These are phyloP conservation scores for Coptodon bakossiorum DNA, from an alignment of 2,113 vertebrate species.

Conservation along the genomic window DNA sequence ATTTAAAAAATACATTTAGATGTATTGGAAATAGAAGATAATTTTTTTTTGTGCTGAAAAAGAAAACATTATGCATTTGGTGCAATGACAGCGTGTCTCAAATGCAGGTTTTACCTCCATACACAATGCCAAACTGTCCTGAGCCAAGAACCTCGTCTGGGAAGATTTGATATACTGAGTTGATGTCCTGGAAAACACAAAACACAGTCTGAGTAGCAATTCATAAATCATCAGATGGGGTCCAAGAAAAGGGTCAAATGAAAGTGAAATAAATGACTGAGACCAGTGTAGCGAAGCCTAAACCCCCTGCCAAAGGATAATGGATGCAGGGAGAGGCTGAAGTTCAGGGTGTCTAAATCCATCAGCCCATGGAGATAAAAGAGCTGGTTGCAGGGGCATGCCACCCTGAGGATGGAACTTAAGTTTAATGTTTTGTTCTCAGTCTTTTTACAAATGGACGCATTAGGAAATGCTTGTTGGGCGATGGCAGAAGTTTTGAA, in stretches of 20 bases:
- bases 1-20: not conserved
- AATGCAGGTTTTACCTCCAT: conserved; percentile 80
- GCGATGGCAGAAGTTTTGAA: not conserved
- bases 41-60: not conserved
- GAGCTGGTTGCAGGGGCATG: not conserved
- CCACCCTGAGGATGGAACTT: not conserved
- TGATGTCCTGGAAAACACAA: conserved; percentile 83
- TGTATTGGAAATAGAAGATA: not conserved
- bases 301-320: not conserved
- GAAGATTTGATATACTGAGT: conserved; percentile 95
- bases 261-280: not conserved
- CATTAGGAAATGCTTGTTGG: not conserved
- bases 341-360: not conserved
- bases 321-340: not conserved
- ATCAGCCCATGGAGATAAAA: not conserved
- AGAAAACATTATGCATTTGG: not conserved
- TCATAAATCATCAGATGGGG: not conserved
- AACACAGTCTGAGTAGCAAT: not conserved
- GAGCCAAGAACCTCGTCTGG: conserved; percentile 96
- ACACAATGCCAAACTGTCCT: conserved; percentile 97
- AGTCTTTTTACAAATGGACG: not conserved
- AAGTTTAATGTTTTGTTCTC: not conserved
- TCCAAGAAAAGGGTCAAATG: not conserved
- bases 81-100: not conserved
- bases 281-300: not conserved